Evolutionary conservation across 2,888 invertebrate genomes (phyloP), one percentile per base, ranked within the genome.

Genomic region (Parthenolecanium corni): DNA sequence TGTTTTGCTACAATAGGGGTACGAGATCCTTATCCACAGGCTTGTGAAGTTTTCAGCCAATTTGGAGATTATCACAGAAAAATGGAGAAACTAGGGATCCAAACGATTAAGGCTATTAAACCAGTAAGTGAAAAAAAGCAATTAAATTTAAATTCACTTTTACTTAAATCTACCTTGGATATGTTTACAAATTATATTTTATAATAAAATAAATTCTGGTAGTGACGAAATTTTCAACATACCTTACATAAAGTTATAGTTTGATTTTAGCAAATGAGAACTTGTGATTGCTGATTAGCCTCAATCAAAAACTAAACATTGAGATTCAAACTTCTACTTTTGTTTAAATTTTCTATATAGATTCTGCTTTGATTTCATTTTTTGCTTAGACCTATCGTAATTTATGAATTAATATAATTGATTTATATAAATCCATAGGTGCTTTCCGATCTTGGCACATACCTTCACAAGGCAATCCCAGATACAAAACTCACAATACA

Each of bases 401-500:
- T 38, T 38, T 38, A 14, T 11, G 14, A 9, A 11, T 38, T 38
- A 9, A 14, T 38, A 9, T 38, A 38, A 38, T 38, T 14, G 14
- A 14, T 38, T 38, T 38, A 38, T 38, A 11, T 38, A 38, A 38
- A 3, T 54, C n/a, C 9, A 24, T 20, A 61, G 62, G 52, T 62
- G 2, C 44, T 52, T 11, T 52, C 53, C 14, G 61, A 52, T 38
- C 82, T 99, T 76, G 94, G 94, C 20, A 97, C 97, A 0, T 98
- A 96, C 72, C 79, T 98, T 0, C 85, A 92, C 73, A 95, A 97
- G 76, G 98, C 97, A 0, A 95, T 99, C 70, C 98, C 98, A 0
- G 98, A 99, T 73, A 98, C 97, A 0, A 86, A 93, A 70, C 76
- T 98, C 36, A 98, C 98, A 0, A 93, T 99, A 44, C 88, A 91